Evolutionary conservation across 2,113 vertebrate species (phyloP).

Genomic region (Prinia subflava): DNA sequence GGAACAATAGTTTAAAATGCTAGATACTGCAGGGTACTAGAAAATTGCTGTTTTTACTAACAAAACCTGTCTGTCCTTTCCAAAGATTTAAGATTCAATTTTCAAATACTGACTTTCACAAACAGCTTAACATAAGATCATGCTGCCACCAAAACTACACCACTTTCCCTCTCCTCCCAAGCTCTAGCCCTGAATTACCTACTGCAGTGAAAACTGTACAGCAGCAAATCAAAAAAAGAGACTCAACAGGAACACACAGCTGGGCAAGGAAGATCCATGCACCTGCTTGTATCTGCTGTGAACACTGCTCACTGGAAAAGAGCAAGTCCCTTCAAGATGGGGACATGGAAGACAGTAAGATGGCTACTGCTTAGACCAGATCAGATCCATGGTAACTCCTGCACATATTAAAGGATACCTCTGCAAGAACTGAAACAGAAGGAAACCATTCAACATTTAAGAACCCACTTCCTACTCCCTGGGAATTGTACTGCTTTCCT

Average conservation of each 20-base stretch:
- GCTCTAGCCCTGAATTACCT: not conserved
- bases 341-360: not conserved
- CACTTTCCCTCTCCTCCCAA: not conserved
- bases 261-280: not conserved
- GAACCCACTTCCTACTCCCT: not conserved
- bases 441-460: not conserved
- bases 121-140: not conserved
- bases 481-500: not conserved
- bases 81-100: not conserved
- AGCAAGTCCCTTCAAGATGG: not conserved
- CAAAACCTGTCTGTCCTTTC: not conserved
- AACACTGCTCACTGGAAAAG: not conserved
- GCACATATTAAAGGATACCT: not conserved
- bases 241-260: not conserved
- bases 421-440: not conserved
- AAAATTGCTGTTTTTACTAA: not conserved
- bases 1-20: not conserved
- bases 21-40: not conserved
- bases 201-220: not conserved
- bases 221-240: not conserved
- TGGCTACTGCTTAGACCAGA: not conserved
- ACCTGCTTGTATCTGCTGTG: not conserved
- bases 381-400: not conserved
- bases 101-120: not conserved
- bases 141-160: not conserved